These are phyloP conservation scores for Dolichoris vasculosae DNA, from an alignment of 1,140 invertebrate species.

Conservation along the genomic window DNA sequence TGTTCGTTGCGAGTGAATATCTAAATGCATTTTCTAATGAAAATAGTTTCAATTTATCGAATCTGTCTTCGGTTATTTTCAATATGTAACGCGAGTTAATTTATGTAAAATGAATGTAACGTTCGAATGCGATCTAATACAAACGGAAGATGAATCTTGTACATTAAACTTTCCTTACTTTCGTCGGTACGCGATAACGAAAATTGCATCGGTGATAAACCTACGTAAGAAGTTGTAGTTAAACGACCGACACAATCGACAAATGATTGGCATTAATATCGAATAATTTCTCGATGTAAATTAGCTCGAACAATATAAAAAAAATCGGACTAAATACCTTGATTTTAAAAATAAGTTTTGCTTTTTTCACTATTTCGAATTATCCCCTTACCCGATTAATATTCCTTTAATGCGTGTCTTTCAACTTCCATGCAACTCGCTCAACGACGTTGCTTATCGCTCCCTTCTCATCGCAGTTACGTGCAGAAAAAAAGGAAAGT, in stretches of 20 bases:
- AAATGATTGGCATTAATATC: background rate
- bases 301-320: background rate
- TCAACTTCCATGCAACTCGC: background rate
- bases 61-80: background rate
- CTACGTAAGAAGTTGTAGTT: background rate
- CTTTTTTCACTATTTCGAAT: constrained; percentile 5
- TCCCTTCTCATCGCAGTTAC: constrained; percentile 13
- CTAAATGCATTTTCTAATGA: background rate
- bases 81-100: background rate
- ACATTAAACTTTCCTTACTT: background rate
- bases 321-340: background rate
- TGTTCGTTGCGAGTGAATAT: background rate
- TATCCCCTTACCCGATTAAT: constrained; percentile 17
- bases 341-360: background rate
- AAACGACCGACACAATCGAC: background rate
- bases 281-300: no score
- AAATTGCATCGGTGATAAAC: background rate
- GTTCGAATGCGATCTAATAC: background rate
- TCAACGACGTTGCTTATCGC: constrained; percentile 18
- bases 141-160: background rate
- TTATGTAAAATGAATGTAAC: background rate
- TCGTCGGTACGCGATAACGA: background rate
- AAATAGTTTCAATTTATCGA: background rate
- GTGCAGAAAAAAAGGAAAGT: background rate
- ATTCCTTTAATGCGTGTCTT: constrained; percentile 27